Conservation (phyloP, 2,888 invertebrate genomes). For the Lasius fuliginosus region DNA sequence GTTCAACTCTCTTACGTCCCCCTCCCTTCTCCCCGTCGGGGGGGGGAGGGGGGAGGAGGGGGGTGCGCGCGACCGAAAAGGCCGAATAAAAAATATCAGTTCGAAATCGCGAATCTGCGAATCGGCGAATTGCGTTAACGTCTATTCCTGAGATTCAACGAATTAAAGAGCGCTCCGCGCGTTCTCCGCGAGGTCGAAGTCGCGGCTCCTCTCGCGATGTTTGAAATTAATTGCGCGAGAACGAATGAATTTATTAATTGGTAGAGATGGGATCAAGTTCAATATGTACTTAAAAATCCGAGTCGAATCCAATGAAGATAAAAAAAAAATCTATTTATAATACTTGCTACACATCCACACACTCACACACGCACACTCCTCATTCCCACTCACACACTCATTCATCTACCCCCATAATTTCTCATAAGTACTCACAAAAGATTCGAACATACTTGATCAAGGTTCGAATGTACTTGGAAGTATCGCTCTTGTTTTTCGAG, state of each 20-base stretch:
- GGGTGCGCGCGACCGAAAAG: slow-evolving; percentile 28
- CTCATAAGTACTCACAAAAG: too few species aligned
- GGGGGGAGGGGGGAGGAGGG: neutral
- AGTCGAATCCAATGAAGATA: too few species aligned
- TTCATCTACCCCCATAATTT: too few species aligned
- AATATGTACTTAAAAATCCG: too few species aligned
- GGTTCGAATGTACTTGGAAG: too few species aligned
- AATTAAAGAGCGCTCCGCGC: slow-evolving; percentile 36
- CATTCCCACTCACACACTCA: too few species aligned
- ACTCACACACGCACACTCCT: too few species aligned
- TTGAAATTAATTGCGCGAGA: slow-evolving; percentile 4
- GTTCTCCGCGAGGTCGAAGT: neutral
- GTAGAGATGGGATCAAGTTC: too few species aligned
- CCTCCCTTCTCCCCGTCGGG: neutral
- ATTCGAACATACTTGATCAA: too few species aligned
- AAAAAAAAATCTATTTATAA: too few species aligned
- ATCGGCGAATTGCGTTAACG: slow-evolving; percentile 50
- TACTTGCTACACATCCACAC: too few species aligned
- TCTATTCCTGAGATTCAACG: slow-evolving; percentile 53
- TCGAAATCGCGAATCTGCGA: slow-evolving; percentile 41
- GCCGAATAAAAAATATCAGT: slow-evolving; percentile 46
- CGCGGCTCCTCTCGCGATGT: neutral
- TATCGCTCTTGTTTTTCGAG: too few species aligned
- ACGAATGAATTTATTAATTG: neutral
- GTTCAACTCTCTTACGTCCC: slow-evolving; percentile 10